These are phyloP conservation scores for Halcyon smyrnensis DNA, from an alignment of 2,797 vertebrate genomes.

Conservation along the genomic window DNA sequence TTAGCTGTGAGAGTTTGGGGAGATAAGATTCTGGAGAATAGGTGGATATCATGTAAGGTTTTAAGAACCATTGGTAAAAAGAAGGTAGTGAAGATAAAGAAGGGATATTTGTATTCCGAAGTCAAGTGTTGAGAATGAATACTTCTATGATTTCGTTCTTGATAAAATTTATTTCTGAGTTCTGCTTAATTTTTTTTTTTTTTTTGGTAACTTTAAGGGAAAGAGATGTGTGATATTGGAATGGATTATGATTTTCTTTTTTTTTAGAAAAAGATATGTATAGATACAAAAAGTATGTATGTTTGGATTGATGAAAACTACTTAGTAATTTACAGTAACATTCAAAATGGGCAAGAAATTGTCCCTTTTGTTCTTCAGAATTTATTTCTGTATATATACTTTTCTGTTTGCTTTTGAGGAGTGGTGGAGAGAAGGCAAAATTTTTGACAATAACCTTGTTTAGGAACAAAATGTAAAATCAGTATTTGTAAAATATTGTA, in stretches of 20 bases:
- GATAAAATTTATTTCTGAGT: background rate
- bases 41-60: background rate
- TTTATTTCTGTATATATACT: background rate
- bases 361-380: background rate
- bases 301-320: conserved; percentile 18
- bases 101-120: background rate
- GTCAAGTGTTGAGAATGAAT: background rate
- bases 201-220: background rate
- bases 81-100: background rate
- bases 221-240: conserved; percentile 5
- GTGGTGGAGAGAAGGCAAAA: background rate
- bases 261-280: background rate
- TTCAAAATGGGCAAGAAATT: background rate
- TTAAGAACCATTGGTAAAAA: background rate
- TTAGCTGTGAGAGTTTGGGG: background rate
- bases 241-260: background rate
- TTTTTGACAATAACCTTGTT: background rate
- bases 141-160: background rate
- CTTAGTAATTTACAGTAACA: conserved; percentile 39
- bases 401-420: background rate
- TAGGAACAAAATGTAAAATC: background rate
- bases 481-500: background rate
- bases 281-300: background rate
- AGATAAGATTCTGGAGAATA: background rate
- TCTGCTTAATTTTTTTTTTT: background rate